Evolutionary conservation across 1,140 invertebrate genomes (phyloP).

Genomic region (Bemisia tabaci): DNA sequence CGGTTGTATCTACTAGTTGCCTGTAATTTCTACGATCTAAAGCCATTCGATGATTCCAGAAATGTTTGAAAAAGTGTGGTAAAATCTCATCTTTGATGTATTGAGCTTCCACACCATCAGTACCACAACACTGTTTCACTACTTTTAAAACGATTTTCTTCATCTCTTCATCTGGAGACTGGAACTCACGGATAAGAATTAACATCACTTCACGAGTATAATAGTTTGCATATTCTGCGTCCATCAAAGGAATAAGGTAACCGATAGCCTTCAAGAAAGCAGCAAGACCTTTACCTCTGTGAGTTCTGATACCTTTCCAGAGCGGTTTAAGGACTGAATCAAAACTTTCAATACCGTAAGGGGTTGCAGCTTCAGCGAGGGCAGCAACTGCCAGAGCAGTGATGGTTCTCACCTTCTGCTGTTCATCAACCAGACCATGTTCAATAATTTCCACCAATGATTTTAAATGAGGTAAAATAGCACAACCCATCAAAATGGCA

Average conservation of each 20-base stretch:
- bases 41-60: conserved; percentile 99
- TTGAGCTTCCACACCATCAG: conserved; percentile 97
- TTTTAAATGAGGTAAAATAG: conserved; percentile 95
- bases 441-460: conserved; percentile 99
- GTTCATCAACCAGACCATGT: conserved; percentile 80
- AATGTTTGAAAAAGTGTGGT: conserved; percentile 98
- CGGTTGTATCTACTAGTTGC: conserved; percentile 95
- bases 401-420: conserved; percentile 89
- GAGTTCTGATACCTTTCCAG: conserved; percentile 98
- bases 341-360: conserved; percentile 99
- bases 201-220: conserved; percentile 99
- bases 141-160: conserved; percentile 99
- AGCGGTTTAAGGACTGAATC: conserved; percentile 97
- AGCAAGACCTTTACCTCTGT: conserved; percentile 95
- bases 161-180: conserved; percentile 99
- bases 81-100: conserved; percentile 99
- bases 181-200: conserved; percentile 97
- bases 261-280: conserved; percentile 99
- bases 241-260: conserved; percentile 98
- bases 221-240: conserved; percentile 99
- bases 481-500: conserved; percentile 98
- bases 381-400: conserved; percentile 97
- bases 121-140: conserved; percentile 99
- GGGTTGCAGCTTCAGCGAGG: conserved; percentile 93
- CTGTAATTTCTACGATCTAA: conserved; percentile 93